Percentiles rank a stretch among this genome's conserved stretches.
These are phyloP conservation scores for Nebria brevicollis DNA, from an alignment of 2,888 invertebrate species.

Conservation along the genomic window DNA sequence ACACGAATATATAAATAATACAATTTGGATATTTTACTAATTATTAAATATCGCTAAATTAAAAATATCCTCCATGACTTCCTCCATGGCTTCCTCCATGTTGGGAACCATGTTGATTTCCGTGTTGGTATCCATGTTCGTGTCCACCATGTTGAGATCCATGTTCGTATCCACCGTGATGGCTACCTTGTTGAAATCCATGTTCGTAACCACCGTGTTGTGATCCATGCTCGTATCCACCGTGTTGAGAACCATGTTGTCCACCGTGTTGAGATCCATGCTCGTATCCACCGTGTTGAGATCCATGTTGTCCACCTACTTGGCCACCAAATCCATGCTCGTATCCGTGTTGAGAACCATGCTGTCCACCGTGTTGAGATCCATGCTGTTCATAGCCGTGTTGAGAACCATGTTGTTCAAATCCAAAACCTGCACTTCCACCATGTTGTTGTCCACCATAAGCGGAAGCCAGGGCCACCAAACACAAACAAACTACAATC, in stretches of 20 bases:
- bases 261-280: not conserved
- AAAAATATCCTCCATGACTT: not conserved
- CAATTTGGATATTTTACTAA: not conserved
- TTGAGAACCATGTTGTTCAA: not conserved
- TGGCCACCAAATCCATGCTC: not conserved
- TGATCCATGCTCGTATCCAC: too few species aligned
- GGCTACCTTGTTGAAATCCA: too few species aligned
- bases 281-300: not conserved
- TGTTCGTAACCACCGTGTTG: not conserved
- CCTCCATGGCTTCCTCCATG: not conserved
- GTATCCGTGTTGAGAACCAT: not conserved
- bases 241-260: too few species aligned
- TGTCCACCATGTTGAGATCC: too few species aligned
- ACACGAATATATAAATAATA: too few species aligned
- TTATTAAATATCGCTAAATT: not conserved
- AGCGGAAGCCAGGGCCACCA: not conserved
- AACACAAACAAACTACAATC: not conserved
- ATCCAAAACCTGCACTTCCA: not conserved
- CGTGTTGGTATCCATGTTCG: too few species aligned
- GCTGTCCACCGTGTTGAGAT: not conserved
- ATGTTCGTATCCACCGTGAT: too few species aligned
- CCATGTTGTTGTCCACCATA: constrained; percentile 54
- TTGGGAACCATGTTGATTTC: not conserved
- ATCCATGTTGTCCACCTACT: too few species aligned
- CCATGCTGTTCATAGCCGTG: not conserved